Evolutionary conservation across 1,140 invertebrate species (phyloP), one percentile per base, ranked within the genome.

Genomic region (Calephelis nemesis): DNA sequence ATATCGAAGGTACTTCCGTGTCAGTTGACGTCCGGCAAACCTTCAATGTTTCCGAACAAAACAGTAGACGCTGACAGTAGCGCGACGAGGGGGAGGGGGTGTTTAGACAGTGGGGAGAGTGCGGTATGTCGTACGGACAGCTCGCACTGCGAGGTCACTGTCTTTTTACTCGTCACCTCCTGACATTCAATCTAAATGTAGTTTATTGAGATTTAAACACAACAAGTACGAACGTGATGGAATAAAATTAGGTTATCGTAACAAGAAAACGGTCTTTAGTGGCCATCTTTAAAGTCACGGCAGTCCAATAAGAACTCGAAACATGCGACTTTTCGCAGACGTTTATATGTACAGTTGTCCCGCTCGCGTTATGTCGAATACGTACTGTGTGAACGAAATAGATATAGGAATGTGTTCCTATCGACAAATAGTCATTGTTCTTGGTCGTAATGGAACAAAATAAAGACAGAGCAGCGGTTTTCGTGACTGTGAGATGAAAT

Each of bases 401-500:
- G 82, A 69, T 87, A 88, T 87, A 90, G 78, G 72, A 88, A 81
- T 72, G 73, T 71, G 72, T 67, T 82, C 67, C 84, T 90, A 87
- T 84, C 85, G 77, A 73, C 81, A 76, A 83, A 88, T 87, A 88
- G 83, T 91, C 85, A 91, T 91, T 91, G 89, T 91, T 91, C 87
- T 90, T 90, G 84, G 76, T 81, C 78, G 87, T 88, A 87, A 90
- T 91, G 85, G 86, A 87, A 88, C 89, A 89, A 89, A 90, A 90
- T 91, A 90, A 90, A 90, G 88, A 87, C 85, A 88, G 84, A 88
- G 81, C 85, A 90, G 89, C 87, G 87, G 89, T 90, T 87, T 90
- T 91, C 87, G 89, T 91, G 89, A 90, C 87, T 84, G 77, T 68
- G 89, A 89, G 85, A 89, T 78, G 70, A 75, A 87, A 80, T 69